Conservation (phyloP, 2,797 vertebrate species). For the Furcifer pardalis region DNA sequence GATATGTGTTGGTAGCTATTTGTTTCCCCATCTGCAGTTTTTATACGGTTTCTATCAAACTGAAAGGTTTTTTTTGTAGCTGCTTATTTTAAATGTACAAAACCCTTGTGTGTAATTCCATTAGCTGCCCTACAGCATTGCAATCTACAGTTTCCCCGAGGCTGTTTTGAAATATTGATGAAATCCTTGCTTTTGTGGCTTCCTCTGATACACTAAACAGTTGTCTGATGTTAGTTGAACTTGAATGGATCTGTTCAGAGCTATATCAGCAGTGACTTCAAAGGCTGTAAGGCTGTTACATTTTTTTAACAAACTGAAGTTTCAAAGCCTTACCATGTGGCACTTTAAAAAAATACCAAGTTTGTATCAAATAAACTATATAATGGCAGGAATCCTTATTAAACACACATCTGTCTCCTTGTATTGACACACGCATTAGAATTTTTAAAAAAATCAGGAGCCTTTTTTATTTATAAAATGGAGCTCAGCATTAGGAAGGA, state of each 20-base stretch:
- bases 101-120: slow-evolving; percentile 96
- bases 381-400: slow-evolving; percentile 66
- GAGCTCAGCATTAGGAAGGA: slow-evolving; percentile 34
- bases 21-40: slow-evolving; percentile 81
- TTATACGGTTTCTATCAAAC: slow-evolving; percentile 81
- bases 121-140: slow-evolving; percentile 95
- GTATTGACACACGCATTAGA: slow-evolving; percentile 44
- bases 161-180: slow-evolving; percentile 99
- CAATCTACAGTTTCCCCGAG: slow-evolving; percentile 93
- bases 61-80: slow-evolving; percentile 81
- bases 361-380: slow-evolving; percentile 67
- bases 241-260: slow-evolving; percentile 82
- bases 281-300: slow-evolving; percentile 75
- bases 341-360: slow-evolving; percentile 72
- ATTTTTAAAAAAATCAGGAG: background rate
- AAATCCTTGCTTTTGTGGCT: slow-evolving; percentile 84
- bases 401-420: background rate
- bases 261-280: slow-evolving; percentile 80
- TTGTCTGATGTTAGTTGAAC: slow-evolving; percentile 85
- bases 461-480: background rate
- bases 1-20: slow-evolving; percentile 77
- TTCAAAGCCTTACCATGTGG: slow-evolving; percentile 72
- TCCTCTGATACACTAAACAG: slow-evolving; percentile 86
- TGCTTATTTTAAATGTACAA: slow-evolving; percentile 96
- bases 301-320: slow-evolving; percentile 71